A percentile compares a stretch with the other conserved stretches of the same genome.
Conservation (phyloP, 2,113 vertebrate genomes). For the Stegostoma tigrinum region DNA sequence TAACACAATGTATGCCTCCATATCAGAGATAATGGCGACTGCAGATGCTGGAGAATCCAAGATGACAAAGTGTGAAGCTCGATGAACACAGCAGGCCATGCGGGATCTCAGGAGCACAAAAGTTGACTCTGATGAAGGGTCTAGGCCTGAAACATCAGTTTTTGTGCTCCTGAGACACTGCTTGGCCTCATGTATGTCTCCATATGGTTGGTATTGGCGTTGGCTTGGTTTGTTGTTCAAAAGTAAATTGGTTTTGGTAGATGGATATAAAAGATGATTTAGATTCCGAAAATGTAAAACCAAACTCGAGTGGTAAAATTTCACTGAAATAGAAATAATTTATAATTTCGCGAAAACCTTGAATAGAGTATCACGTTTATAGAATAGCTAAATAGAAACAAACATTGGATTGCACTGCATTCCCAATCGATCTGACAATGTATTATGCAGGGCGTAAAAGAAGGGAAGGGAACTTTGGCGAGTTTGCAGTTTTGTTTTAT, state of each 20-base stretch:
- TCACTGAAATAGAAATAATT: background rate
- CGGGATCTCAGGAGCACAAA: too few species aligned
- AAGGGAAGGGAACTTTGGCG: background rate
- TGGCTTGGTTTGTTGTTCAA: background rate
- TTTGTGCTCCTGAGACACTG: too few species aligned
- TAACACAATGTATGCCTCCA: background rate
- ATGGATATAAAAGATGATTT: background rate
- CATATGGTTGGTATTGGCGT: background rate
- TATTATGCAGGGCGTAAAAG: background rate
- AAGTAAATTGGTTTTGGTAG: background rate
- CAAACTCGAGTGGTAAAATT: background rate
- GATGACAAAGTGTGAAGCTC: too few species aligned
- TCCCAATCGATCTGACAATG: background rate
- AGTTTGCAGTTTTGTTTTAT: background rate
- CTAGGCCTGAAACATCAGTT: too few species aligned
- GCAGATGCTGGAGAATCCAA: too few species aligned
- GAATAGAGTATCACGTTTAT: background rate
- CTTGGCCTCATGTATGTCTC: background rate
- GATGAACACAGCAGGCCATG: too few species aligned
- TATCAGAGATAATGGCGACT: too few species aligned
- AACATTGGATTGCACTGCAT: too few species aligned
- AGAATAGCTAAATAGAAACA: background rate
- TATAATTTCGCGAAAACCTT: background rate
- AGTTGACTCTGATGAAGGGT: too few species aligned
- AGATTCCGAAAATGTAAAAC: background rate